Conservation (phyloP, 2,888 invertebrate species). For the Spodoptera picta region DNA sequence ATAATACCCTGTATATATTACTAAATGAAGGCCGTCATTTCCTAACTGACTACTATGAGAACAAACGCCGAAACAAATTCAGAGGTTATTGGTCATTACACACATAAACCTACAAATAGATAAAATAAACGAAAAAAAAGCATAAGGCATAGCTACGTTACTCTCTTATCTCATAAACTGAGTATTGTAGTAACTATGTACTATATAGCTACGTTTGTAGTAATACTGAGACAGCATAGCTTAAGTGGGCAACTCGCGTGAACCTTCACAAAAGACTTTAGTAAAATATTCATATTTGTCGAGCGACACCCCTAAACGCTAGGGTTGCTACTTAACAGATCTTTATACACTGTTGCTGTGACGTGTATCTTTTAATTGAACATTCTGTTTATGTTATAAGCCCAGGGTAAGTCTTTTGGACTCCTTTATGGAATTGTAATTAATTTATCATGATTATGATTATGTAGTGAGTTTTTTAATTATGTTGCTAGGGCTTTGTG, state of each 20-base stretch:
- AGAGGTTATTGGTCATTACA: too few relatives aligned
- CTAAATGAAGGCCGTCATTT: too few relatives aligned
- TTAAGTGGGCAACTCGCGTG: constrained; percentile 63
- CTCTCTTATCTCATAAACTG: constrained; percentile 17
- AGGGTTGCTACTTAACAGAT: constrained; percentile 39
- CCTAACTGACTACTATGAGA: too few relatives aligned
- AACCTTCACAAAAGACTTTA: constrained; percentile 68
- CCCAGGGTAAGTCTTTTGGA: constrained; percentile 15
- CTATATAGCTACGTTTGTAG: constrained; percentile 44
- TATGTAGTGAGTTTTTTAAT: constrained; percentile 4
- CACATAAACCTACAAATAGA: too few relatives aligned
- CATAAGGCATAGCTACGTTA: constrained; percentile 11
- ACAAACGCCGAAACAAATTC: too few relatives aligned
- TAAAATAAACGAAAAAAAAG: background rate
- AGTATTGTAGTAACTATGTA: constrained; percentile 28
- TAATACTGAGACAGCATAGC: constrained; percentile 56
- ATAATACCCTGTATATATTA: too few relatives aligned
- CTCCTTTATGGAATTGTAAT: constrained; percentile 6
- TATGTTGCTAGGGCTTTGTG: too few relatives aligned
- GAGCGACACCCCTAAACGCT: constrained; percentile 48
- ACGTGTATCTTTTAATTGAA: constrained; percentile 39
- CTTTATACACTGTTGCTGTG: constrained; percentile 32
- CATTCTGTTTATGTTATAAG: constrained; percentile 26
- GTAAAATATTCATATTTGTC: constrained; percentile 72
- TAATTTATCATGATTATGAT: constrained; percentile 6